Conservation (phyloP, 2,888 invertebrate genomes). For the Lepidocyrtinus sp. region DNA sequence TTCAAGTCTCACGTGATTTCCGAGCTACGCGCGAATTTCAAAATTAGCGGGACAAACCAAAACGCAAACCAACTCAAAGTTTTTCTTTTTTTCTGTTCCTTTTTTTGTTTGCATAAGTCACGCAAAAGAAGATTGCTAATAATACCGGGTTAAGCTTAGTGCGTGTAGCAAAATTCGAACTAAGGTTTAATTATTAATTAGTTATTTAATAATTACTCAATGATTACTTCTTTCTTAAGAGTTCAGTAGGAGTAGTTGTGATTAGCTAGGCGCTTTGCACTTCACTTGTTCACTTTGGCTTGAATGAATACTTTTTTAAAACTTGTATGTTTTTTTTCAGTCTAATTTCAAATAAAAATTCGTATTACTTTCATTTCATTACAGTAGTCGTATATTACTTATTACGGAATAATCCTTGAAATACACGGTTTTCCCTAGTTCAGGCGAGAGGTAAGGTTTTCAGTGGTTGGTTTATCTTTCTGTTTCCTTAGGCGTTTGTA, state of each 20-base stretch:
- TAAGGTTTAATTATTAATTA: no score
- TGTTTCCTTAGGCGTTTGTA: slow-evolving; percentile 14
- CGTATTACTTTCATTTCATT: slow-evolving; percentile 42
- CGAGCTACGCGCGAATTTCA: no score
- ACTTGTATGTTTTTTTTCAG: slow-evolving; percentile 54
- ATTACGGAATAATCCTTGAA: slow-evolving; percentile 30
- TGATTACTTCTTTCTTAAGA: background rate
- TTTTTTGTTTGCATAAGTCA: background rate
- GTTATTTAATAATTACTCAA: background rate
- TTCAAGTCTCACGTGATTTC: no score
- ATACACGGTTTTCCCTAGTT: slow-evolving; percentile 36
- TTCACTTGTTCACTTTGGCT: slow-evolving; percentile 64
- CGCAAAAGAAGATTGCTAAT: slow-evolving; percentile 20
- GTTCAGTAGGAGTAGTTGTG: slow-evolving; percentile 47
- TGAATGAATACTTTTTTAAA: slow-evolving; percentile 62
- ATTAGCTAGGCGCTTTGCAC: slow-evolving; percentile 62
- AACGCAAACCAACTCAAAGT: no score
- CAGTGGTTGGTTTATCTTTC: slow-evolving; percentile 36
- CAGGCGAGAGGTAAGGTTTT: slow-evolving; percentile 52
- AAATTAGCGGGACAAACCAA: no score
- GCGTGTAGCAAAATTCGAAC: background rate
- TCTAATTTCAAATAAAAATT: slow-evolving; percentile 63
- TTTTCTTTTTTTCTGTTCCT: slow-evolving; percentile 24
- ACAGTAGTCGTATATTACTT: slow-evolving; percentile 16
- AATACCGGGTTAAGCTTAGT: background rate